These are phyloP conservation scores for Sesia bembeciformis DNA, from an alignment of 2,888 invertebrate species.

Conservation along the genomic window DNA sequence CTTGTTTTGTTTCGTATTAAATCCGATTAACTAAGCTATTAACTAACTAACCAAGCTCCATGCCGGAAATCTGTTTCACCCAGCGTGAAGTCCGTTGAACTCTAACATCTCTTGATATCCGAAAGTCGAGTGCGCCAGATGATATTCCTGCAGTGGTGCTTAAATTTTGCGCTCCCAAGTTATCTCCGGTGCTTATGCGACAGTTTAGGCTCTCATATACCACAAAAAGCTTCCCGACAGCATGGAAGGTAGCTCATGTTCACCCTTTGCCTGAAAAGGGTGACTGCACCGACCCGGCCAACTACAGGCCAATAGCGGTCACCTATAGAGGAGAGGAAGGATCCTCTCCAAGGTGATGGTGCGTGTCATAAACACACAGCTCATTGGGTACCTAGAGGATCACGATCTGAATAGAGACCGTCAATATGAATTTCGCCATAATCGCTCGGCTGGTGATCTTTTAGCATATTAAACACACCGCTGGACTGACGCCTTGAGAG, in stretches of 20 bases:
- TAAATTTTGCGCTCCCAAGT: no score
- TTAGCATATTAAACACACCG: neutral
- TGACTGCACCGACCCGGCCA: neutral
- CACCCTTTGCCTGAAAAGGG: neutral
- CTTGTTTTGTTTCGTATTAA: no score
- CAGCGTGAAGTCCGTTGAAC: no score
- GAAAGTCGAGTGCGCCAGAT: no score
- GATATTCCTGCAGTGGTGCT: no score
- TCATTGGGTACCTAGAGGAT: neutral
- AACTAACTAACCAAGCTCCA: no score
- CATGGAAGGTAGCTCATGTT: neutral
- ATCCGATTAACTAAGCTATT: no score
- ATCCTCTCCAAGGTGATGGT: neutral
- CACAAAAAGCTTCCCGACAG: neutral
- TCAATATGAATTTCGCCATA: neutral
- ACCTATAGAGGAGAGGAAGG: neutral
- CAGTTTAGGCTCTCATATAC: neutral
- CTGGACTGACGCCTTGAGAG: neutral
- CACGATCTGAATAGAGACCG: neutral
- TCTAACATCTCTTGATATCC: no score
- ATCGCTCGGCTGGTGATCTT: neutral
- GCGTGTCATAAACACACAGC: neutral
- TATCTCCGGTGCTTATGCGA: no score
- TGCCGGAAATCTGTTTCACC: no score
- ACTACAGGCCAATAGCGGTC: neutral